Evolutionary conservation across 2,113 vertebrate genomes (phyloP).

Genomic region (Aegithalos caudatus): DNA sequence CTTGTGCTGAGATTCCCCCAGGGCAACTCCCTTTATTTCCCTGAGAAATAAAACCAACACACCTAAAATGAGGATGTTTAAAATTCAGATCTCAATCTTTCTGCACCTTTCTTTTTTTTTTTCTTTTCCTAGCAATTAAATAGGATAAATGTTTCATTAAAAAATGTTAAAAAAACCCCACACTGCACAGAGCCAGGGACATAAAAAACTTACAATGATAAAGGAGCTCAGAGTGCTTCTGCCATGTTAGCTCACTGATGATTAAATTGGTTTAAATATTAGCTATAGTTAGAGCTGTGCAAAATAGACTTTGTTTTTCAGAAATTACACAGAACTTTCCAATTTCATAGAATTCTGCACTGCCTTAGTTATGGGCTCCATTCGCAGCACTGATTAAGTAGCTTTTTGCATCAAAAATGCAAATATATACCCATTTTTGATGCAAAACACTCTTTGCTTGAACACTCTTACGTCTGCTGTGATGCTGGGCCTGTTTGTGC

Average conservation of each 20-base stretch:
- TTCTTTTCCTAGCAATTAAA: background rate
- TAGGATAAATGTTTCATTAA: background rate
- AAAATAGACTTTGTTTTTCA: slow-evolving; percentile 20
- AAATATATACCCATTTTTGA: slow-evolving; percentile 18
- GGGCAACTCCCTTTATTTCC: background rate
- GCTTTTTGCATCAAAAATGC: slow-evolving; percentile 52
- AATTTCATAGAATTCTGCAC: slow-evolving; percentile 49
- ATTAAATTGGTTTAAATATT: slow-evolving; percentile 21
- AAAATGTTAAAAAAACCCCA: background rate
- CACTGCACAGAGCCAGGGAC: background rate
- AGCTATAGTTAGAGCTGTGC: background rate
- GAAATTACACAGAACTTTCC: slow-evolving; percentile 35
- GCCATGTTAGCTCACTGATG: background rate
- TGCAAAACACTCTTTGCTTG: slow-evolving; percentile 27
- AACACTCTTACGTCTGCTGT: background rate
- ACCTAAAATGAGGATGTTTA: background rate
- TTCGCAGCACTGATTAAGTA: slow-evolving; percentile 27
- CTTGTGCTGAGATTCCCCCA: background rate
- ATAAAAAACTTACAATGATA: background rate
- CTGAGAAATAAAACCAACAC: background rate
- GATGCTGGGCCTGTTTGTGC: slow-evolving; percentile 25
- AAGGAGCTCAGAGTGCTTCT: background rate
- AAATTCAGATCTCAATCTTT: background rate
- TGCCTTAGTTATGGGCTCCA: background rate
- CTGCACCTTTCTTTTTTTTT: background rate